Conservation (phyloP, 2,113 vertebrate genomes). For the Corythaeola cristata region DNA sequence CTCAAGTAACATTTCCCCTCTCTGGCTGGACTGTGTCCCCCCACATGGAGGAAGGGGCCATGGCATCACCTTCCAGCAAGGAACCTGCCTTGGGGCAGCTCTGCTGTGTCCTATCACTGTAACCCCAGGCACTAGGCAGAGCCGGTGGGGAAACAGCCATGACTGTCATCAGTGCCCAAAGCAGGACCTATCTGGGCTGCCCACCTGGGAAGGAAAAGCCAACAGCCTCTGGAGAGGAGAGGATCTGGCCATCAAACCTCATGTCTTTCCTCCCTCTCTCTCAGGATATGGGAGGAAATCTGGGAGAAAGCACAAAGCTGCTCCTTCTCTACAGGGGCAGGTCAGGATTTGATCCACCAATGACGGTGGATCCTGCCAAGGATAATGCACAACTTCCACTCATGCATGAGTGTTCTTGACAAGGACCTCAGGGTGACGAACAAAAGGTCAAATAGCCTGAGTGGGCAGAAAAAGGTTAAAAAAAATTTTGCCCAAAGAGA, state of each 20-base stretch:
- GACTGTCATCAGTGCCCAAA: background rate
- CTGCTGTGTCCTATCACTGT: background rate
- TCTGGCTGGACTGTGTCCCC: background rate
- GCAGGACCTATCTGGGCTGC: background rate
- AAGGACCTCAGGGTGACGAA: background rate
- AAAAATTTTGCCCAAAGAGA: background rate
- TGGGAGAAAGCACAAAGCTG: background rate
- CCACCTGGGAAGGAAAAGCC: background rate
- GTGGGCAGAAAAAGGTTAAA: background rate
- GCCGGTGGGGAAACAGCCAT: background rate
- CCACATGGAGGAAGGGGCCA: background rate
- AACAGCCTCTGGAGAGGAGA: background rate
- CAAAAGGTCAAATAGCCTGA: background rate
- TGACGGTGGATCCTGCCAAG: background rate
- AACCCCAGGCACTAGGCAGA: background rate
- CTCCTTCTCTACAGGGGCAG: background rate
- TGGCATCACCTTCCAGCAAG: background rate
- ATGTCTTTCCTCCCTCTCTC: background rate
- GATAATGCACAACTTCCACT: background rate
- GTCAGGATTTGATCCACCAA: background rate
- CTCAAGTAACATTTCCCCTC: background rate
- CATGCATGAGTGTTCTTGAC: background rate
- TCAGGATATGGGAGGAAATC: background rate
- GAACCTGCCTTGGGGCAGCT: background rate
- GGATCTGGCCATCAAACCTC: background rate